phyloP scores from a whole-genome alignment of 2,797 vertebrate species.

The Enteromius paludinosus region DNA sequence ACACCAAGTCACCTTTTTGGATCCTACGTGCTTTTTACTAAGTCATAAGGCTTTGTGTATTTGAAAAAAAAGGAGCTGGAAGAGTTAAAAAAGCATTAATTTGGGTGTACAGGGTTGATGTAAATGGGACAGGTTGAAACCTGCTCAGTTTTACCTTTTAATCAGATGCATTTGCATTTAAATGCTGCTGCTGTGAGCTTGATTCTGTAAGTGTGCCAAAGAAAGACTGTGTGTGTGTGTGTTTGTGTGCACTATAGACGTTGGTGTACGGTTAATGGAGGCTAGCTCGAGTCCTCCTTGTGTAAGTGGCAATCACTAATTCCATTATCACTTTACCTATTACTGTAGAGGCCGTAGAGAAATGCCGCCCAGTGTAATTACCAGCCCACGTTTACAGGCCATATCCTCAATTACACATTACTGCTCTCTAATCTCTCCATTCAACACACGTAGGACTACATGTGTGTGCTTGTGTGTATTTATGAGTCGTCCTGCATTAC shows the following conservation, averaged over 20 bases:
- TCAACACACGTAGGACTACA: background rate
- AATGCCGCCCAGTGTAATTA: constrained; percentile 58
- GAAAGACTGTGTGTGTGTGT: constrained; percentile 17
- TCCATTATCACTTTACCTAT: constrained; percentile 61
- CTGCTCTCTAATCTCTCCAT: constrained; percentile 42
- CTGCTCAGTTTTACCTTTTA: constrained; percentile 60
- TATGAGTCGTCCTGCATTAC: constrained; percentile 11
- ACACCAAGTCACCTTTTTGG: constrained; percentile 4
- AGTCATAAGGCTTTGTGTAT: background rate
- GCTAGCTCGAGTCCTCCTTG: constrained; percentile 33
- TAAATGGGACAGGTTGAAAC: constrained; percentile 57
- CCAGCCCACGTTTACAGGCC: constrained; percentile 49
- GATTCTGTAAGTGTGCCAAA: constrained; percentile 22
- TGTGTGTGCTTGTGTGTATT: constrained; percentile 25
- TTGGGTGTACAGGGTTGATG: background rate
- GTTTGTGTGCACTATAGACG: background rate
- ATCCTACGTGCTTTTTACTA: background rate
- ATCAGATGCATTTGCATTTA: constrained; percentile 71
- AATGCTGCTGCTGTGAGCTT: constrained; percentile 58
- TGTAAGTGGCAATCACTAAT: constrained; percentile 56
- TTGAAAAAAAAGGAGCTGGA: background rate
- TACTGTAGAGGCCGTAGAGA: constrained; percentile 51
- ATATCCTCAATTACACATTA: constrained; percentile 56
- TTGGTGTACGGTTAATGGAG: constrained; percentile 42
- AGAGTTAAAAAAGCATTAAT: background rate